These are phyloP conservation scores for Trididemnum nubilum DNA, from an alignment of 23 tunicate genomes.

Conservation along the genomic window DNA sequence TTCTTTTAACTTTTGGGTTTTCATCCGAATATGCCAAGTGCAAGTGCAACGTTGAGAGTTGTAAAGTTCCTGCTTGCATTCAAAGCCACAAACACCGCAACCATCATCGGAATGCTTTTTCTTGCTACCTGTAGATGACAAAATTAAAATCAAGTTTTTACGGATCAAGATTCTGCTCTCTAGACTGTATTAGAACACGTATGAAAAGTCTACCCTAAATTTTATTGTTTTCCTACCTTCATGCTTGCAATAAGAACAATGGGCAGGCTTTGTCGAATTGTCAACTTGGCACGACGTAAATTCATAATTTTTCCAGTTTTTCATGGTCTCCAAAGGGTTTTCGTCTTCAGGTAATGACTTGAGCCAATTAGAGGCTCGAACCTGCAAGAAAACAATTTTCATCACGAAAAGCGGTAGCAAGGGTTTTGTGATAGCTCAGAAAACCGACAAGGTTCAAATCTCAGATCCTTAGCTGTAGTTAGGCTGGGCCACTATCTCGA, in stretches of 20 bases:
- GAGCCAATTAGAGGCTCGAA: slow-evolving; percentile 2
- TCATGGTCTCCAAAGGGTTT: slow-evolving; percentile 47
- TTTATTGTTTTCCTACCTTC: slow-evolving; percentile 50
- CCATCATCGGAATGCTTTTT: slow-evolving; percentile 29
- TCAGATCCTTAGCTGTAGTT: too few species aligned
- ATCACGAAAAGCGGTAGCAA: too few species aligned
- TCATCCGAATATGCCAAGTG: slow-evolving; percentile 34
- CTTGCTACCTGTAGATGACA: slow-evolving; percentile 50
- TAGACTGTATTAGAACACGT: too few species aligned
- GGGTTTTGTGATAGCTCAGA: too few species aligned
- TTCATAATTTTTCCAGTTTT: slow-evolving; percentile 24
- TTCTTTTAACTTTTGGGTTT: slow-evolving; percentile 1
- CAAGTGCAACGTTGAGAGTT: slow-evolving; percentile 17
- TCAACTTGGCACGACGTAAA: not conserved
- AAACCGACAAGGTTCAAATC: too few species aligned
- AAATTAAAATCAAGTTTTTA: not conserved
- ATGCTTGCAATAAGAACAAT: slow-evolving; percentile 78
- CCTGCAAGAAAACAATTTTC: not conserved
- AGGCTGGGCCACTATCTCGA: too few species aligned
- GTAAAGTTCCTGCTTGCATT: not conserved
- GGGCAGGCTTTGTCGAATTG: slow-evolving; percentile 51
- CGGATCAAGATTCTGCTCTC: too few species aligned
- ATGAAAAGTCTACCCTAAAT: too few species aligned
- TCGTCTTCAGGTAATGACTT: not conserved
- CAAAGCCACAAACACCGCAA: slow-evolving; percentile 22